Evolutionary conservation across 2,888 invertebrate species (phyloP).

Genomic region (Dinocampus coccinellae): DNA sequence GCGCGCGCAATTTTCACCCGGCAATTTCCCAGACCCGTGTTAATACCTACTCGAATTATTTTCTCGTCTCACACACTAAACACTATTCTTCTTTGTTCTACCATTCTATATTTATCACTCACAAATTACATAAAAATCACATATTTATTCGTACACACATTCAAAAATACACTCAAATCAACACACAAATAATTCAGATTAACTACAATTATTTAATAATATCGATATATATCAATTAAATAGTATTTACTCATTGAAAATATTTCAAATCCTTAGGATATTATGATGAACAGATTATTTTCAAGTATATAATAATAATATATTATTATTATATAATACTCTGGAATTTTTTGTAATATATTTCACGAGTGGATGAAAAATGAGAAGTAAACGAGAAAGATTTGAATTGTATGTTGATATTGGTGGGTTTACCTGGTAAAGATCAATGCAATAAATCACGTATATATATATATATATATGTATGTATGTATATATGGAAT

Average conservation of each 20-base stretch:
- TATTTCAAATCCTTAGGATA: too few relatives aligned
- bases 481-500: background rate
- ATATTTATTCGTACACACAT: background rate
- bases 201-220: background rate
- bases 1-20: constrained; percentile 25
- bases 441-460: constrained; percentile 19
- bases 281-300: too few relatives aligned
- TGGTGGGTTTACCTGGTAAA: constrained; percentile 16
- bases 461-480: background rate
- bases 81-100: constrained; percentile 27
- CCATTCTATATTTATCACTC: constrained; percentile 2
- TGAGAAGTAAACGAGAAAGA: background rate
- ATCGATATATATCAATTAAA: too few relatives aligned
- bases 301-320: too few relatives aligned
- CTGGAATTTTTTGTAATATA: background rate
- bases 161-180: too few relatives aligned
- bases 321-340: too few relatives aligned
- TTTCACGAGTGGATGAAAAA: background rate
- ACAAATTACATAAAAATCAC: background rate
- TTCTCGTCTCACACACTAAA: background rate
- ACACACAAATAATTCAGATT: too few relatives aligned
- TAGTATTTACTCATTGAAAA: too few relatives aligned
- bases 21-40: constrained; percentile 35
- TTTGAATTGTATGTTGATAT: background rate
- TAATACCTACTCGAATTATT: constrained; percentile 22